Percentiles rank a stretch among this genome's conserved stretches.
These are phyloP conservation scores for Alviniconcha marisindica DNA, from an alignment of 1,140 invertebrate genomes.

Conservation along the genomic window DNA sequence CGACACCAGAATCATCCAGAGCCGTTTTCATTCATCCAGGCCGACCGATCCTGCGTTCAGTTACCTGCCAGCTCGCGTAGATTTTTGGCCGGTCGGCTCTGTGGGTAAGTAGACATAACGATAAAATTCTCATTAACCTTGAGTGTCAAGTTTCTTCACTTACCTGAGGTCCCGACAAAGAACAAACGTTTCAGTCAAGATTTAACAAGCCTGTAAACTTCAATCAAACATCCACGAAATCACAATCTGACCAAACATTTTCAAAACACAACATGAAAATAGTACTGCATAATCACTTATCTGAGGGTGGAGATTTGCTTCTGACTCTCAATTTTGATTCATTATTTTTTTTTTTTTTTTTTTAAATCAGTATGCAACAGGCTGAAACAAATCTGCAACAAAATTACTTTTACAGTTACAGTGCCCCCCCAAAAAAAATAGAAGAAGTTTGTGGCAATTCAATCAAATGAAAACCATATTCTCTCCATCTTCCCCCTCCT, in stretches of 20 bases:
- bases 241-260: too few species aligned
- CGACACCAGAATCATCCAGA: constrained; percentile 29
- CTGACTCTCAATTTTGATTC: too few species aligned
- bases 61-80: constrained; percentile 31
- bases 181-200: constrained; percentile 13
- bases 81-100: constrained; percentile 32
- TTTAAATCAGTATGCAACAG: too few species aligned
- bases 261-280: not conserved
- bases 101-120: constrained; percentile 32
- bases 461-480: too few species aligned
- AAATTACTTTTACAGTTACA: too few species aligned
- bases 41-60: constrained; percentile 28
- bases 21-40: constrained; percentile 8
- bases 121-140: constrained; percentile 33
- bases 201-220: constrained; percentile 14
- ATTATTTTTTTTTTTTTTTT: too few species aligned
- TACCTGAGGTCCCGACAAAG: not conserved
- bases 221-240: constrained; percentile 11
- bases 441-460: too few species aligned
- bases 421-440: too few species aligned
- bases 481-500: too few species aligned
- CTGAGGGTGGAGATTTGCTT: too few species aligned
- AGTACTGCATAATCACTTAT: too few species aligned
- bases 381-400: too few species aligned
- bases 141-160: not conserved